phyloP scores from a whole-genome alignment of 2,888 invertebrate species.

The Lutraria lutraria region DNA sequence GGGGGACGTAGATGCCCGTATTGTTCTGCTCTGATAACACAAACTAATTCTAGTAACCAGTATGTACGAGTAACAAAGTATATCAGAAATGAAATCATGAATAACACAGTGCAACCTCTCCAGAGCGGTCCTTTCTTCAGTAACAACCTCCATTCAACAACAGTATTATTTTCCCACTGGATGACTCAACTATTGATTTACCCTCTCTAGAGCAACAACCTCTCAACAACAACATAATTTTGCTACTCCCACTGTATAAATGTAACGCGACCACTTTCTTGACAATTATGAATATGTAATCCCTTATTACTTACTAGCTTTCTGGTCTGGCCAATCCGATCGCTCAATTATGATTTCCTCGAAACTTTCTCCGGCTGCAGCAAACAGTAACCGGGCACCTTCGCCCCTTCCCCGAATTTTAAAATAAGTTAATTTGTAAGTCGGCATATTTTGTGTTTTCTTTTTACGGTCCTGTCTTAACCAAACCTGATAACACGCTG shows the following conservation, averaged over 20 bases:
- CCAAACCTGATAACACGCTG: not conserved
- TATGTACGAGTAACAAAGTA: not conserved
- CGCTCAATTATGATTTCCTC: not conserved
- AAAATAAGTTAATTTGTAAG: constrained; percentile 33
- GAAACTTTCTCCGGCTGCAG: constrained; percentile 9
- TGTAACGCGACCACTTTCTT: not conserved
- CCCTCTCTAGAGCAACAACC: no score
- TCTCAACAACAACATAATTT: no score
- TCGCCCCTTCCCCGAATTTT: constrained; percentile 4
- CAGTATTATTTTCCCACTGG: not conserved
- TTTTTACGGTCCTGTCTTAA: not conserved
- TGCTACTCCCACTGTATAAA: no score
- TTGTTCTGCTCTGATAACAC: not conserved
- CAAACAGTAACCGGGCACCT: not conserved
- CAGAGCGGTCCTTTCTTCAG: no score
- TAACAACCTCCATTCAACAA: no score
- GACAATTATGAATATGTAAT: not conserved
- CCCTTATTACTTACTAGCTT: not conserved
- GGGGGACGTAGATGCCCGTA: no score
- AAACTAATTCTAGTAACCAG: not conserved
- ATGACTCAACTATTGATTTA: not conserved
- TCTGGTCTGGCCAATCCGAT: not conserved
- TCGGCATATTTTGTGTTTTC: constrained; percentile 40
- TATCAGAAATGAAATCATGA: not conserved
- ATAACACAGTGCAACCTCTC: not conserved